Base-by-base conservation (phyloP, 2,888 invertebrate genomes). In the Eupithecia insigniata region DNA sequence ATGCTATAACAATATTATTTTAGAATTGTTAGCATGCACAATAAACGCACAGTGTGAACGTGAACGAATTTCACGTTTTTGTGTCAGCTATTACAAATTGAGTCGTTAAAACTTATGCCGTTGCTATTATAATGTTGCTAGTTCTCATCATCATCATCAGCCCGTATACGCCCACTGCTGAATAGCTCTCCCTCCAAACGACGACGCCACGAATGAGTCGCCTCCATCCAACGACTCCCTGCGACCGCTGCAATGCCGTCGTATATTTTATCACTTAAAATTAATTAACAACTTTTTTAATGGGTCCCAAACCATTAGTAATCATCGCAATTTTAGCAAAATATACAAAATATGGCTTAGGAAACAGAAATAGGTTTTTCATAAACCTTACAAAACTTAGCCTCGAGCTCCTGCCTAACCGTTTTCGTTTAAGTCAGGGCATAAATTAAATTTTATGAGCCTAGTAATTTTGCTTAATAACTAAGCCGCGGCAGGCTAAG, bases 391-490 rank as follows among this genome's bases (percentile, higher is more conserved):
- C 72, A 22, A 36, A 72, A 72, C 51, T 30, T 61, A 28, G 58
- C 36, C 36, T 18, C 34, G 43, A 64, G 46, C 67, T 67, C 46
- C 55, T 22, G 67, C 64, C 71, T 69, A 71, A 71, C 74, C 71
- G 71, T 74, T 71, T 69, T 69, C 71, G 74, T 69, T 74, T 74
- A 71, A 64, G 71, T 71, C 71, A 12, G 30, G 60, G 64, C 71
- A 74, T 74, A 74, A 74, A 74, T 74, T 74, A 60, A 74, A 70
- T 74, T 74, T 74, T 74, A 74, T 74, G 74, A 74, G 71, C 34
- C 71, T 69, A 71, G 74, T 74, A 69, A 74, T 74, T 74, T 72
- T 65, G 66, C 71, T 69, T 71, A 74, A 74, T 74, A 74, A 74
- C 67, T 74, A 67, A 69, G 74, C 71, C 68, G 71, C 30, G 71